Percentiles rank a stretch among this genome's conserved stretches.
These are phyloP conservation scores for Melipona bicolor DNA, from an alignment of 2,888 invertebrate genomes.

Conservation along the genomic window DNA sequence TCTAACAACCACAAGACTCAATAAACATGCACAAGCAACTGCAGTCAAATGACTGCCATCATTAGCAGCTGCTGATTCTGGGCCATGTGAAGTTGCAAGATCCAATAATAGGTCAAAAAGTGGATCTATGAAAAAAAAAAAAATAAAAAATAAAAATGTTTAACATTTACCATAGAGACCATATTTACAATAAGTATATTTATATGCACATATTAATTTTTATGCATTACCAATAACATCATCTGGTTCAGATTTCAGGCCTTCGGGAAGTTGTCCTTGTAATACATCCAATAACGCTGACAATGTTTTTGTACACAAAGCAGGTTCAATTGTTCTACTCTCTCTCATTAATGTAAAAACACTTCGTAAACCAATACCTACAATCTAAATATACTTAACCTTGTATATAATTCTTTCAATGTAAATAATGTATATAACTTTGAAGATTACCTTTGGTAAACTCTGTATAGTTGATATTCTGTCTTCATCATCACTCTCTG, in stretches of 20 bases:
- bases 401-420: not conserved
- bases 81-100: slow-evolving; percentile 90
- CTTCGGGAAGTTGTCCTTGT: slow-evolving; percentile 95
- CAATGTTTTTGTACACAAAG: slow-evolving; percentile 94
- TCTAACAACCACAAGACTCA: slow-evolving; percentile 95
- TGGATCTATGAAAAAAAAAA: slow-evolving; percentile 87
- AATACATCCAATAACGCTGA: slow-evolving; percentile 95
- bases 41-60: slow-evolving; percentile 91
- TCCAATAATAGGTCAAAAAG: slow-evolving; percentile 94
- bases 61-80: slow-evolving; percentile 86
- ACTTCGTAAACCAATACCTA: slow-evolving; percentile 92
- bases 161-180: slow-evolving; percentile 25
- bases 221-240: slow-evolving; percentile 87
- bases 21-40: slow-evolving; percentile 95
- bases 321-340: slow-evolving; percentile 92
- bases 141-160: slow-evolving; percentile 13
- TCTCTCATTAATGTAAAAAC: slow-evolving; percentile 97
- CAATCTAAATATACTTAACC: slow-evolving; percentile 86
- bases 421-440: not conserved
- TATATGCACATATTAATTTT: not conserved
- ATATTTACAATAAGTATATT: not conserved
- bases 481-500: slow-evolving; percentile 82
- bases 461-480: slow-evolving; percentile 80
- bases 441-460: slow-evolving; percentile 81
- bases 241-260: slow-evolving; percentile 91